Evolutionary conservation across 1,140 invertebrate genomes (phyloP), one percentile per base, ranked within the genome.

Genomic region (Panulirus ornatus): DNA sequence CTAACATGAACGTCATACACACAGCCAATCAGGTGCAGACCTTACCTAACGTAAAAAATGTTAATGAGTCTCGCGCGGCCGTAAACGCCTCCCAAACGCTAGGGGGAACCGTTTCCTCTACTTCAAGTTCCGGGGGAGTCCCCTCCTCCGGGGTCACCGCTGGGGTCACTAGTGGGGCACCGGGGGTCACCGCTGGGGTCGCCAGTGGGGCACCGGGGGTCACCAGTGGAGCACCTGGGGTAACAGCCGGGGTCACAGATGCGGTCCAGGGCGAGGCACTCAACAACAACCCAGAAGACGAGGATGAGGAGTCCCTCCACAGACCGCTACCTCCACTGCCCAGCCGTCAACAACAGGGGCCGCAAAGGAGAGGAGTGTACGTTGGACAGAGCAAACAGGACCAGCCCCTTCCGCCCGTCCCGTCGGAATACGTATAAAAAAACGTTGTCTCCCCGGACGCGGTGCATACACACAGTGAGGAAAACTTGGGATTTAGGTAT

Each of bases 321-420:
- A 54, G 92, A 54, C 92, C 92, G 3, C 84, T 92, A 70, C 92
- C 92, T 19, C 92, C 92, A 44, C 83, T 92, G 44, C 92, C 92
- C n/a, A 92, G 92, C 30, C 81, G 92, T 16, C 92, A 91, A 81
- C 58, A 66, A 16, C 91, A 92, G 78, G 84, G 91, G n/a, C 92
- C 92, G 16, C 91, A 92, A 79, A 76, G 91, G 2, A 63, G 92
- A n/a, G 92, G 88, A 19, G 89, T 87, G 30, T 92, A 92, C 87
- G 78, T 88, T 14, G 66, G 63, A 1, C 87, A 76, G 38, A 92
- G 73, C 82, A 84, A 92, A 42, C 91, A 84, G 58, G 78, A 81
- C 42, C 81, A 84, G 75, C 82, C 79, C 30, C 81, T 86, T 16
- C 78, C 88, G 2, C 90, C 90, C 22, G 84, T 88, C 16, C 90